Conservation (phyloP, 2,888 invertebrate genomes). For the Drosophila acutilabella region DNA sequence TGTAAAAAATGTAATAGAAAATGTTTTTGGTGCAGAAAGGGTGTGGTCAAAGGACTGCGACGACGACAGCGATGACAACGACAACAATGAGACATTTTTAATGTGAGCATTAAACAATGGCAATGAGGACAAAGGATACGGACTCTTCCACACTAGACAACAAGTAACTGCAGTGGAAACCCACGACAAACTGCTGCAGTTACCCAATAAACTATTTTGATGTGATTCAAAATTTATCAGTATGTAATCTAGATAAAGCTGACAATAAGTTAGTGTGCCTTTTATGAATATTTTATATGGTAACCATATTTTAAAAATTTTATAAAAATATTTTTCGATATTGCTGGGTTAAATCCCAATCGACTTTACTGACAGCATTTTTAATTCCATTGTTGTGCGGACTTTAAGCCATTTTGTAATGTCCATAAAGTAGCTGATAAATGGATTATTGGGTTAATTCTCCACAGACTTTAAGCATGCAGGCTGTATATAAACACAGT, state of each 20-base stretch:
- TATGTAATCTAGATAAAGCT: neutral
- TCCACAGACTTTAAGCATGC: slow-evolving; percentile 6
- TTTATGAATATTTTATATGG: neutral
- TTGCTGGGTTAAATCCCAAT: neutral
- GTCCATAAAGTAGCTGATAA: neutral
- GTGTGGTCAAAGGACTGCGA: slow-evolving; percentile 62
- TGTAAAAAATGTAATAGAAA: slow-evolving; percentile 60
- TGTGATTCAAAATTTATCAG: neutral
- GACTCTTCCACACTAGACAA: slow-evolving; percentile 28
- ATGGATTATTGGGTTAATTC: slow-evolving; percentile 37
- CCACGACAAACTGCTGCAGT: slow-evolving; percentile 16
- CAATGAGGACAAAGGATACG: slow-evolving; percentile 71
- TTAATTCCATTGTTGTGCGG: neutral
- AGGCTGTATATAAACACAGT: slow-evolving; percentile 35
- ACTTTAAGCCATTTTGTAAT: neutral
- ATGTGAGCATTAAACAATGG: slow-evolving; percentile 80
- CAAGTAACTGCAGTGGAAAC: slow-evolving; percentile 43
- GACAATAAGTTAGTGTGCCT: neutral
- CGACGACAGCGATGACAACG: slow-evolving; percentile 12
- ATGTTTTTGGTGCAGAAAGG: slow-evolving; percentile 58
- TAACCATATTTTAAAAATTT: neutral
- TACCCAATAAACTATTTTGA: slow-evolving; percentile 51
- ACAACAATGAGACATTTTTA: slow-evolving; percentile 79
- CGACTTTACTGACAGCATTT: neutral
- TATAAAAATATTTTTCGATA: neutral